Percentiles rank a stretch among this genome's conserved stretches.
Conservation (phyloP, 2,113 vertebrate species). For the Phalacrocorax carbo region DNA sequence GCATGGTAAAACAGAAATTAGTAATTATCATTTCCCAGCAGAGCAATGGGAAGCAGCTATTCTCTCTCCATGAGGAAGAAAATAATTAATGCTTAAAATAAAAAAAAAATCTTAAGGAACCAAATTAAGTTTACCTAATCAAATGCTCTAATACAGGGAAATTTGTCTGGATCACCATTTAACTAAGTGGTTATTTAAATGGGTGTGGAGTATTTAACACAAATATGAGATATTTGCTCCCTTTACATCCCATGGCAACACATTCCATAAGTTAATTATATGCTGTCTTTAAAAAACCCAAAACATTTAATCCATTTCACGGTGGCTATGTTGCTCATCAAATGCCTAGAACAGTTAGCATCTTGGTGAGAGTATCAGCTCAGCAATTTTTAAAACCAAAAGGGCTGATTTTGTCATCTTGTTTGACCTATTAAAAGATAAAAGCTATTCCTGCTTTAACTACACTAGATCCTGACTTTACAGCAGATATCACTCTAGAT, state of each 20-base stretch:
- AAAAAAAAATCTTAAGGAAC: not conserved
- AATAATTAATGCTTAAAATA: not conserved
- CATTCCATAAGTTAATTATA: conserved; percentile 40
- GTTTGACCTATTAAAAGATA: not conserved
- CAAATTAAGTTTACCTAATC: not conserved
- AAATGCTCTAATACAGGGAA: not conserved
- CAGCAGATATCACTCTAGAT: not conserved
- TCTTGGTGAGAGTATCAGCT: not conserved
- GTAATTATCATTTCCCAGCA: not conserved
- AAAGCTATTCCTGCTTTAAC: not conserved
- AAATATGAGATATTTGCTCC: not conserved
- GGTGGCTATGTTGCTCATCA: not conserved
- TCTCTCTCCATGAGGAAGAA: not conserved
- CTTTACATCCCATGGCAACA: not conserved
- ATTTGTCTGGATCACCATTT: not conserved
- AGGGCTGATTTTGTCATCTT: not conserved
- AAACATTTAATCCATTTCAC: not conserved
- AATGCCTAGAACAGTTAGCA: not conserved
- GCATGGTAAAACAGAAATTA: not conserved
- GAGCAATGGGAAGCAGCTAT: not conserved
- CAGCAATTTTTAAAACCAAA: not conserved
- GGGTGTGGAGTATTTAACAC: not conserved
- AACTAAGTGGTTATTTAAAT: not conserved
- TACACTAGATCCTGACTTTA: not conserved
- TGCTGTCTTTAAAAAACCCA: not conserved